Conservation (phyloP, 2,113 vertebrate genomes). For the Baryphthengus martii region DNA sequence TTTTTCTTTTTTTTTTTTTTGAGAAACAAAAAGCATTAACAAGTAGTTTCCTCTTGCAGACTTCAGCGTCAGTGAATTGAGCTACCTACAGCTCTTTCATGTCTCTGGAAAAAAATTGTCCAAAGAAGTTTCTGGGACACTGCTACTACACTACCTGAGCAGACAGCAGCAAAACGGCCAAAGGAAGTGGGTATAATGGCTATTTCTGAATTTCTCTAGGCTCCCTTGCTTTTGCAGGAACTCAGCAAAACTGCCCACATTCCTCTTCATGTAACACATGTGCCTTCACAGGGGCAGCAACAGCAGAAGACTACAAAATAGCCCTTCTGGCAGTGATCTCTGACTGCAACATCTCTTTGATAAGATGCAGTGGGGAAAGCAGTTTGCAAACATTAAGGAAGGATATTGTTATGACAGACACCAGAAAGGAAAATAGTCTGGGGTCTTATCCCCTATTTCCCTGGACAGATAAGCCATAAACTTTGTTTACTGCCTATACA, state of each 20-base stretch:
- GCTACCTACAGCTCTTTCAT: background rate
- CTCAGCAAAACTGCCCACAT: background rate
- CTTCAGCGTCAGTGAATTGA: background rate
- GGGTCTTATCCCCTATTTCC: background rate
- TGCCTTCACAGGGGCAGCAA: background rate
- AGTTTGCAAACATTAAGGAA: background rate
- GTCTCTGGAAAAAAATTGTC: background rate
- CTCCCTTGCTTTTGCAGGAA: background rate
- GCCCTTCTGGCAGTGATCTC: background rate
- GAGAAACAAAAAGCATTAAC: background rate
- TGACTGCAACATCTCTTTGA: background rate
- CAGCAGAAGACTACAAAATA: background rate
- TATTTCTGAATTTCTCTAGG: background rate
- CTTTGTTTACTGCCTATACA: background rate
- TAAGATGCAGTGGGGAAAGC: background rate
- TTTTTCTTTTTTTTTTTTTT: background rate
- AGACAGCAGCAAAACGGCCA: background rate
- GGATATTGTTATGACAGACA: background rate
- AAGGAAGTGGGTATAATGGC: background rate
- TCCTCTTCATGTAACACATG: fast-evolving
- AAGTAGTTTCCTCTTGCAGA: background rate
- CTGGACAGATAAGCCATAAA: background rate
- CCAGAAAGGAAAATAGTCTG: background rate
- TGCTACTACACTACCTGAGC: background rate
- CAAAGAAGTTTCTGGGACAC: background rate